Conservation (phyloP, 2,797 vertebrate species). For the Tamandua tetradactyla region DNA sequence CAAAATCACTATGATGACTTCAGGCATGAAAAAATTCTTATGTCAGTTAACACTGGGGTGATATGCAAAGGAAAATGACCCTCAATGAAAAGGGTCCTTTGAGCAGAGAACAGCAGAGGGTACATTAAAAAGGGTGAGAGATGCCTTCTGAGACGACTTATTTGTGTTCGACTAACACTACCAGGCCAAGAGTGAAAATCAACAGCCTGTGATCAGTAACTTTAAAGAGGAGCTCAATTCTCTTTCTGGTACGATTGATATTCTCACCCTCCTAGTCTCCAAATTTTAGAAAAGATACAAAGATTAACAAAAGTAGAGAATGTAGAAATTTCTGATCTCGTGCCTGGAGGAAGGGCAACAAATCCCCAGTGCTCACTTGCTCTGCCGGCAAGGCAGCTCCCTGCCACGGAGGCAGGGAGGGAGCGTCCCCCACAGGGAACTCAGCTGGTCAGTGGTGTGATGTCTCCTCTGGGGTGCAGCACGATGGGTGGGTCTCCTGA, state of each 20-base stretch:
- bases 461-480: not conserved
- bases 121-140: not conserved
- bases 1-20: not conserved
- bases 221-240: constrained; percentile 41
- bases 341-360: not conserved
- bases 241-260: constrained; percentile 15
- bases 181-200: constrained; percentile 68
- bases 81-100: not conserved
- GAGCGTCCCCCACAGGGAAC: constrained; percentile 30
- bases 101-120: not conserved
- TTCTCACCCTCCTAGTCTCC: constrained; percentile 59
- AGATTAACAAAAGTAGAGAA: constrained; percentile 53
- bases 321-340: constrained; percentile 30
- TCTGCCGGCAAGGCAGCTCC: not conserved
- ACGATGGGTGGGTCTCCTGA: not conserved
- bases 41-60: constrained; percentile 68
- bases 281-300: constrained; percentile 66
- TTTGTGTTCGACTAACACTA: not conserved
- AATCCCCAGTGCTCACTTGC: not conserved
- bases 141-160: not conserved
- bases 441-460: not conserved
- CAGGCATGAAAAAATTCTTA: constrained; percentile 5
- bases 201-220: constrained; percentile 54
- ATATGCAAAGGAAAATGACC: not conserved
- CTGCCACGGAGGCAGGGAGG: not conserved